Evolutionary conservation across 2,888 invertebrate genomes (phyloP), one percentile per base, ranked within the genome.

Genomic region (Metacarcinus magister): DNA sequence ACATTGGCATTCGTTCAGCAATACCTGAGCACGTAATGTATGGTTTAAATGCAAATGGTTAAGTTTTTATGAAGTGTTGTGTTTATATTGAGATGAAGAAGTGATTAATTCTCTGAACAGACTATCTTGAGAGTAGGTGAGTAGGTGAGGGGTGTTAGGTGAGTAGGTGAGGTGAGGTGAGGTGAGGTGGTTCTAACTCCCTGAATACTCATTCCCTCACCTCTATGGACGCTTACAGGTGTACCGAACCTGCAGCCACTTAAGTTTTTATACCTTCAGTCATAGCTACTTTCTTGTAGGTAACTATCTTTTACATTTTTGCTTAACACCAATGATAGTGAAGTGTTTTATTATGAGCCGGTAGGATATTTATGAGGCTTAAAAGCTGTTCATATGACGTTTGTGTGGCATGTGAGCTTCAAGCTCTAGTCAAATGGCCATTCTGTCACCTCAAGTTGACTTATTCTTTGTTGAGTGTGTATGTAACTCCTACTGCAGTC

Each of bases 41-140:
- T 44, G 75, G 87, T 94, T 54, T 87, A 23, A 54, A 48, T 48
- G 48, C n/a, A 32, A 94, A 32, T 46, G 32, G 23, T 94, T 89
- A 48, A 94, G 48, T 28, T 93, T 94, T 94, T 82, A 82, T 16
- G n/a, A 44, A 54, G 39, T 44, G 92, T 92, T 60, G 46, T 95
- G 44, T 95, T 95, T 75, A 92, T 60, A 91, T 95, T 92, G 95
- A 95, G 54, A 75, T 39, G 39, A 39, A 46, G 48, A 90, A 60
- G 67, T 95, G 92, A 92, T 28, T 92, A 46, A 82, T 87, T 87
- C 75, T 92, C 39, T 39, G 19, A 54, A 92, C 32, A 92, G 48
- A 60, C 60, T 32, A 60, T 60, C 54, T 48, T 60, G 92, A 60
- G 39, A 92, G 54, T 54, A 32, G 82, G 39, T 87, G 39, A 32